Base-by-base conservation (phyloP, 2,797 vertebrate genomes). In the Ptychobarbus kaznakovi region DNA sequence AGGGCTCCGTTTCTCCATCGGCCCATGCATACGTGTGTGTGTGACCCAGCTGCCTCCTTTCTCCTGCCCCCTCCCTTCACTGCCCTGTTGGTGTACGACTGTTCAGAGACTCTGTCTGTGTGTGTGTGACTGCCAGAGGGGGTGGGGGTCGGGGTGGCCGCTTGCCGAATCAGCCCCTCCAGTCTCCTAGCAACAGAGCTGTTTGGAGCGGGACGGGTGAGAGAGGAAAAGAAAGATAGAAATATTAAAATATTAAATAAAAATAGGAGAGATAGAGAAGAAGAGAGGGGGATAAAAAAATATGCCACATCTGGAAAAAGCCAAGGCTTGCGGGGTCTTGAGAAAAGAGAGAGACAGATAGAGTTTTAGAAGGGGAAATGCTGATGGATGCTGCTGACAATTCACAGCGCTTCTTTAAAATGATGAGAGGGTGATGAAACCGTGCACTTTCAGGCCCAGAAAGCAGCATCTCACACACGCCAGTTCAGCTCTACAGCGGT, bases 171-270 rank as follows among this genome's bases (percentile, higher is more conserved):
- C 94, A 95, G 93, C 93, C 94, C 95, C 94, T 94, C 93, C 93
- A 95, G 95, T 96, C 94, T 95, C 95, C 95, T 96, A 96, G 95
- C 95, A 96, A 96, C 95, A 95, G 95, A 94, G 95, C 95, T 93
- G 95, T 95, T 95, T 95, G 94, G 93, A 94, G 94, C 91, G 94
- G 95, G 95, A 96, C 95, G 91, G 91, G 91, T 93, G 91, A 87
- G 91, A 81, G 90, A 82, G 90, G 84, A 80, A 86, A 84, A 89
- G 84, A 86, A 73, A 86, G 72, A 88, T 83, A 81, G 68, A 32
- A 32, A 32, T 32, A 32, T 32, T 2, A 32, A 32, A 32, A 2
- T 32, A 32, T 32, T 32, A 32, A 32, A 32, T 32, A 32, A 32
- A 32, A 32, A 88, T 83, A 81, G 68, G 91, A 86, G 74, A 86